Base-by-base conservation (phyloP, 2,113 vertebrate species). In the Platanista minor region DNA sequence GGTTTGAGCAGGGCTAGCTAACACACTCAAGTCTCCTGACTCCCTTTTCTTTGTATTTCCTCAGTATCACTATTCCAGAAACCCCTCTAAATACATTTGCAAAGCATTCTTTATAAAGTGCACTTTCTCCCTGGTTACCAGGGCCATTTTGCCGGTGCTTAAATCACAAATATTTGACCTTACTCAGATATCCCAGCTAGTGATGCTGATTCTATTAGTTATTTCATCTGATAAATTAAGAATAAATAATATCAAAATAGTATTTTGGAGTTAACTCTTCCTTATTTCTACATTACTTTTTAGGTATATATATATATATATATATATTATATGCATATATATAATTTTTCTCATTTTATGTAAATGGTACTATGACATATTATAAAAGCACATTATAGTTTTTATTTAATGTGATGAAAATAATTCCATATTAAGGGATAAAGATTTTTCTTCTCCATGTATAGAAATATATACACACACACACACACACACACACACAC, bases 91-190 rank as follows among this genome's bases (percentile, higher is more conserved):
- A 25, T 39, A 52, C 5, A 75, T 90, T 75, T 94, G 81, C 15
- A 71, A 81, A 83, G 3, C 12, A 75, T 11, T 57, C 27, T 71
- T 77, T 12, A 33, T 49, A 74, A 84, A 95, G 85, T 14, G 4
- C 21, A 36, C 6, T 39, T 83, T 61, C 27, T 61, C 2, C 75
- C 43, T 46, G 11, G 2, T 61, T 46, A n/a, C 31, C 3, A 61
- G 25, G 25, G 29, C 46, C 25, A 67, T 82, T 46, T 77, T 93
- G 1, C 13, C 75, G 17, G 29, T 59, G 21, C 12, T 94, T 10
- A 94, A 52, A 77, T 90, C 11, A n/a, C 41, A 71, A 66, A 90
- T 96, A 94, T 91, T 85, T 85, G 4, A 72, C 31, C 83, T 71
- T 5, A 29, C 6, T 64, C 17, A 77, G 25, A 20, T 74, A 92